Evolutionary conservation across 2,113 vertebrate species (phyloP), one percentile per base, ranked within the genome.

Genomic region (Circaetus gallicus): DNA sequence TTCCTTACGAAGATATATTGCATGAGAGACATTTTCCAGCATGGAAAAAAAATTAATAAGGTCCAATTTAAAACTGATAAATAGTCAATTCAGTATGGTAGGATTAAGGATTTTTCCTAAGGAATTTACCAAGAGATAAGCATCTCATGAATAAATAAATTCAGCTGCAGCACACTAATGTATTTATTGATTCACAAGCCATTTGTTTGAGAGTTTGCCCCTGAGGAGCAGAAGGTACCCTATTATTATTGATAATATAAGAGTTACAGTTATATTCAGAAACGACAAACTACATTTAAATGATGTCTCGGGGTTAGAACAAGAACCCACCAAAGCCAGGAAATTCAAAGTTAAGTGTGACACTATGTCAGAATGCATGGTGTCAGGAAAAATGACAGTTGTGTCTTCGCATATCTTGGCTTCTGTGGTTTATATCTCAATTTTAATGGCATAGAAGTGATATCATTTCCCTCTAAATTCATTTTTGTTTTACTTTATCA

Each of bases 81-180:
- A 96, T 96, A 98, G 98, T 97, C 97, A 95, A 95, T 97, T 97
- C 96, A 97, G 95, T 96, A 95, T 97, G 95, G 95, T 74, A 61
- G 96, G 96, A 98, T 98, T 98, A 98, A 97, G 97, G 97, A 98
- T 96, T 97, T 97, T 97, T 96, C 86, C 94, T 96, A 94, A 97
- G 97, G 97, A 98, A 98, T 98, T 98, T 97, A 90, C 87, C 62
- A 72, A 94, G 87, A 98, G 96, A 98, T 98, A 98, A 97, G 89
- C 94, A 98, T 98, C 96, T 98, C 97, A 98, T 98, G 98, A 98
- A 98, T 98, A 98, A 98, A 97, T 98, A 98, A 98, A 97, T 97
- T 97, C 94, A 94, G 82, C 96, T 96, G 95, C 90, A 96, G 71
- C 56, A 45, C 93, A 86, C 94, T 94, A 96, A 79, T 10, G 18